phyloP scores from a whole-genome alignment of 2,113 vertebrate genomes.

The Bubo bubo region DNA sequence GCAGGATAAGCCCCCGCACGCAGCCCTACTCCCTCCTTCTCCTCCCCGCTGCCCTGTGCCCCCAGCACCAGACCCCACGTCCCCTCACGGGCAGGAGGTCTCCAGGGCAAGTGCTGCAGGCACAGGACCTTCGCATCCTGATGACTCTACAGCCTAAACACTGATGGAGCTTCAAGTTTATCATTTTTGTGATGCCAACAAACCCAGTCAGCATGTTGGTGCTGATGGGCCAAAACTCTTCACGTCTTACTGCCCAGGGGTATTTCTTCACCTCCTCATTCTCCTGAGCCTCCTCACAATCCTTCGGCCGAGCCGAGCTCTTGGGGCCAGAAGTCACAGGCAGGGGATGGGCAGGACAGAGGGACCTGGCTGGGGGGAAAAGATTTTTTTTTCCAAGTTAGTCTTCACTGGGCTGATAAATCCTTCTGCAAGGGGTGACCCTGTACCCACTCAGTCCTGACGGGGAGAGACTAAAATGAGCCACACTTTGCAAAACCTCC shows the following conservation, averaged over 20 bases:
- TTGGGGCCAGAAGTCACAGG: neutral
- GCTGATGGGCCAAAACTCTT: neutral
- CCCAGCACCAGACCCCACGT: fast-evolving
- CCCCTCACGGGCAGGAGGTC: fast-evolving
- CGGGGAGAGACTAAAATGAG: neutral
- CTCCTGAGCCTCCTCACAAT: neutral
- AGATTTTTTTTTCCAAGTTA: neutral
- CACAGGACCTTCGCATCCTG: neutral
- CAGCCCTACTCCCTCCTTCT: neutral
- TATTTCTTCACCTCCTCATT: neutral
- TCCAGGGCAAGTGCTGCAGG: neutral
- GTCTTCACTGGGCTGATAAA: neutral
- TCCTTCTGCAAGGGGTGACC: neutral
- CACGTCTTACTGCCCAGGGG: fast-evolving
- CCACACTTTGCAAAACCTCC: neutral
- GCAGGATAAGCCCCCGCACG: fast-evolving
- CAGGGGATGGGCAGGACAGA: neutral
- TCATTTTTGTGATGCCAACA: neutral
- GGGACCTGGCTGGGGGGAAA: neutral
- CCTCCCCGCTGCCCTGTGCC: neutral
- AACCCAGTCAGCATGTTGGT: neutral
- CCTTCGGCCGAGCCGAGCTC: neutral
- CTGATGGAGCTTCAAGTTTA: neutral
- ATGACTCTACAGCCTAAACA: neutral
- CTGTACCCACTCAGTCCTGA: fast-evolving